phyloP scores from a whole-genome alignment of 2,797 vertebrate species.

The Enteromius viviparus region DNA sequence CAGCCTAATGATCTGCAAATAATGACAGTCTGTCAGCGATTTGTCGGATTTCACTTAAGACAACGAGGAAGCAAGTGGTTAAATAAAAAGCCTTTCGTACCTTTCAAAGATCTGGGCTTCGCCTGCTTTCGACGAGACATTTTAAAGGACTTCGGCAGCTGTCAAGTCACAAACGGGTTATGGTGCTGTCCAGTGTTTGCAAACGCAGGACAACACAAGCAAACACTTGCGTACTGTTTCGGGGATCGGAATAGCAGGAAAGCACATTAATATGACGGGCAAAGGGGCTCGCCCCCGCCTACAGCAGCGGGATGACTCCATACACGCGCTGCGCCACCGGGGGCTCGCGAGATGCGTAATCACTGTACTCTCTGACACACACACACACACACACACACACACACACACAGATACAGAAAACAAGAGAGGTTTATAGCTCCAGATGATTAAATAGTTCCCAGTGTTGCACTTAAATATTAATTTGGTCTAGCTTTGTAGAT shows the following conservation, averaged over 20 bases:
- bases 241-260: conserved; percentile 5
- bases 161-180: background rate
- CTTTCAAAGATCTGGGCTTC: conserved; percentile 56
- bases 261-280: conserved; percentile 36
- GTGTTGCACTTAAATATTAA: background rate
- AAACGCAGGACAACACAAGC: background rate
- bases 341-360: conserved; percentile 38
- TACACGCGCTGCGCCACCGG: conserved; percentile 37
- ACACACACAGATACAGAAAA: no score
- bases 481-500: background rate
- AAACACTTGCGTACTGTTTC: conserved; percentile 9
- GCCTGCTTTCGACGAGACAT: conserved; percentile 62
- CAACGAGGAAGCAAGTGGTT: background rate
- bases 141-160: background rate
- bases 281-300: conserved; percentile 40
- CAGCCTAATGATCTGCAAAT: background rate
- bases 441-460: background rate
- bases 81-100: conserved; percentile 34
- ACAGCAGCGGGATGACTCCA: conserved; percentile 30
- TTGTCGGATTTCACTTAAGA: background rate
- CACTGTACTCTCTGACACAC: background rate
- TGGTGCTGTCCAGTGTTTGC: conserved; percentile 16
- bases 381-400: background rate
- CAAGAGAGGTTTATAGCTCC: background rate
- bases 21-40: background rate